Percentiles rank a stretch among this genome's conserved stretches.
phyloP scores from a whole-genome alignment of 1,140 invertebrate species.

The Mya arenaria region DNA sequence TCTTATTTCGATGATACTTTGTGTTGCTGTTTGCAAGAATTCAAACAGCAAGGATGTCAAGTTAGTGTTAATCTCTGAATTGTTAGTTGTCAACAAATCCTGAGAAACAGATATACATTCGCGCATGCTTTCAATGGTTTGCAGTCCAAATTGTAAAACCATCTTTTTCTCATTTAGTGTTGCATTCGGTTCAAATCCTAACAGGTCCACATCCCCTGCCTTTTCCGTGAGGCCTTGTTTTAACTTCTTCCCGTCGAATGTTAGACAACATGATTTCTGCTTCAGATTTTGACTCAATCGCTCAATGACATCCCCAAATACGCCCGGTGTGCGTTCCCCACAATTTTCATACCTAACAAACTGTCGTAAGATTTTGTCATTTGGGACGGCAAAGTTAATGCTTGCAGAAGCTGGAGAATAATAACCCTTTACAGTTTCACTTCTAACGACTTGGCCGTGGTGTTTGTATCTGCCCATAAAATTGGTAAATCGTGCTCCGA shows the following conservation, averaged over 20 bases:
- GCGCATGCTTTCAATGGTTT: too few species aligned
- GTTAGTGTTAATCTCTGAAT: too few species aligned
- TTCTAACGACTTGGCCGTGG: conserved; percentile 22
- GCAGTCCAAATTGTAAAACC: background rate
- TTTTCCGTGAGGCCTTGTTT: conserved; percentile 14
- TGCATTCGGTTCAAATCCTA: background rate
- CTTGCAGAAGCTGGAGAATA: conserved; percentile 26
- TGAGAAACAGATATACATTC: too few species aligned
- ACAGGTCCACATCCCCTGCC: conserved; percentile 12
- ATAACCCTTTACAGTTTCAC: background rate
- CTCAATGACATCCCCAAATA: background rate
- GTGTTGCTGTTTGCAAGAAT: too few species aligned
- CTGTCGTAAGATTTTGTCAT: conserved; percentile 27
- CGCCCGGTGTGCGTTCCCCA: background rate
- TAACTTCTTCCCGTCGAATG: conserved; percentile 16
- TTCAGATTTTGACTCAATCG: background rate
- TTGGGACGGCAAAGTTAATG: conserved; percentile 49
- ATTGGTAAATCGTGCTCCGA: conserved; percentile 24
- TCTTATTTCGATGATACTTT: background rate
- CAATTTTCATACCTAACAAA: conserved; percentile 17
- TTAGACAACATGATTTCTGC: background rate
- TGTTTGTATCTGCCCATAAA: conserved; percentile 52
- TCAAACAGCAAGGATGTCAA: too few species aligned
- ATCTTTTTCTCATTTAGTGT: background rate
- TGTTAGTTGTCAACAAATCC: too few species aligned